phyloP scores from a whole-genome alignment of 2,888 invertebrate species.

The Leptopilina drosophilae region DNA sequence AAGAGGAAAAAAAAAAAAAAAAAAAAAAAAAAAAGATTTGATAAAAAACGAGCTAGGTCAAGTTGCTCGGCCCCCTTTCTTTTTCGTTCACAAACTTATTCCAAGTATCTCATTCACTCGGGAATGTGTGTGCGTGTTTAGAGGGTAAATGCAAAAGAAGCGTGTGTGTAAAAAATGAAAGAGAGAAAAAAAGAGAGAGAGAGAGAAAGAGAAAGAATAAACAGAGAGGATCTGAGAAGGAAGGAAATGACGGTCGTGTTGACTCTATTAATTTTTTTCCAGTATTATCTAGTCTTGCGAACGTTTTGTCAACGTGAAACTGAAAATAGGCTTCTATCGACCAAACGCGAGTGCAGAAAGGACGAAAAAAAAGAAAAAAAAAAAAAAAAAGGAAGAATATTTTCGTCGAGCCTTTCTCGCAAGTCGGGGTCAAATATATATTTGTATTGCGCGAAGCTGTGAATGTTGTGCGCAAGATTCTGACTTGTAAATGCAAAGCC shows the following conservation, averaged over 20 bases:
- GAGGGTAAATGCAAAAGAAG: conserved; percentile 1
- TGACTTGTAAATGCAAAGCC: conserved; percentile 28
- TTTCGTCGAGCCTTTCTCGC: conserved; percentile 43
- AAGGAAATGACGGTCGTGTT: conserved; percentile 65
- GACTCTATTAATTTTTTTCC: conserved; percentile 74
- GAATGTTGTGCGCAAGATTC: conserved; percentile 15
- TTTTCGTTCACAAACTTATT: not conserved
- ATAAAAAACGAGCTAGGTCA: no score
- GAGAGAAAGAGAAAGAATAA: not conserved
- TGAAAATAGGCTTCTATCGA: conserved; percentile 51
- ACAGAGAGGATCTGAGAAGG: conserved; percentile 36
- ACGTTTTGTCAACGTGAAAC: conserved; percentile 64
- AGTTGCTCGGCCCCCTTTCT: not conserved
- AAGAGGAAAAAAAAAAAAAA: not conserved
- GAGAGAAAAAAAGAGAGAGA: not conserved
- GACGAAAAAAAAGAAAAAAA: conserved; percentile 46
- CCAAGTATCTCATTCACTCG: conserved; percentile 28
- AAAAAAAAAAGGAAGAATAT: not conserved
- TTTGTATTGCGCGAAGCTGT: conserved; percentile 28
- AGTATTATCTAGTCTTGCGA: conserved; percentile 77
- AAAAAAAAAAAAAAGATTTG: no score
- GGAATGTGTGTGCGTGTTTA: conserved; percentile 49
- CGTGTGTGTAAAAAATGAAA: not conserved
- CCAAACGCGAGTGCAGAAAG: conserved; percentile 47
- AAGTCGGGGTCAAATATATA: conserved; percentile 32